phyloP scores from a whole-genome alignment of 2,888 invertebrate species.

The Eristalis intricaria region DNA sequence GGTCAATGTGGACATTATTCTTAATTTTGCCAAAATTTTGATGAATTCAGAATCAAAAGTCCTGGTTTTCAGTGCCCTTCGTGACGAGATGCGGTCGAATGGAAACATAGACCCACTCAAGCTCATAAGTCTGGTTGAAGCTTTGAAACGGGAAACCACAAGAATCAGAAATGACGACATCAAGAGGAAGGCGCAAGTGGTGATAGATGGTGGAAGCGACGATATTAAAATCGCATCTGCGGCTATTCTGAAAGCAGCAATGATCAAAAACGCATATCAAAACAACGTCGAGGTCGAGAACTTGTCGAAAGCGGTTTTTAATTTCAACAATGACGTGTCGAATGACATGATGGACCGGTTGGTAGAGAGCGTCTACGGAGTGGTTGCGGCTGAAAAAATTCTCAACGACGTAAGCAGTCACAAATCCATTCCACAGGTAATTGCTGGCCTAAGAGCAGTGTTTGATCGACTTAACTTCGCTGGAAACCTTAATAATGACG shows the following conservation, averaged over 20 bases:
- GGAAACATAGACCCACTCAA: conserved; percentile 21
- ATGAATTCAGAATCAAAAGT: background rate
- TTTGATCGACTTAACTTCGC: conserved; percentile 30
- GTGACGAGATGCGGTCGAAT: conserved; percentile 24
- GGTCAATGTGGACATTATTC: conserved; percentile 18
- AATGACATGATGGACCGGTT: conserved; percentile 35
- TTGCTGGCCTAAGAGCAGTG: conserved; percentile 30
- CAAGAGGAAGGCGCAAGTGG: background rate
- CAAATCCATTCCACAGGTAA: conserved; percentile 28
- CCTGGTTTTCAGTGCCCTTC: conserved; percentile 2
- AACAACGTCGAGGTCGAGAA: conserved; percentile 7
- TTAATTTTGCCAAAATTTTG: conserved; percentile 12
- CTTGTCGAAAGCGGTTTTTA: conserved; percentile 9
- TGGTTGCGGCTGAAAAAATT: conserved; percentile 24
- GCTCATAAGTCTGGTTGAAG: conserved; percentile 27
- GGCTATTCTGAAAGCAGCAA: conserved; percentile 16
- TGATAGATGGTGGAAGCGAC: conserved; percentile 2
- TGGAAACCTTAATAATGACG: conserved; percentile 36
- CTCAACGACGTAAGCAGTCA: conserved; percentile 33
- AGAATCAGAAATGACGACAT: background rate
- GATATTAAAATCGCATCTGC: background rate
- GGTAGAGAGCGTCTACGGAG: conserved; percentile 31
- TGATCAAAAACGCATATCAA: conserved; percentile 27
- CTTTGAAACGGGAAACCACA: background rate
- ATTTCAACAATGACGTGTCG: conserved; percentile 22